phyloP scores from a whole-genome alignment of 2,888 invertebrate genomes.

The Drepanosiphum platanoidis region DNA sequence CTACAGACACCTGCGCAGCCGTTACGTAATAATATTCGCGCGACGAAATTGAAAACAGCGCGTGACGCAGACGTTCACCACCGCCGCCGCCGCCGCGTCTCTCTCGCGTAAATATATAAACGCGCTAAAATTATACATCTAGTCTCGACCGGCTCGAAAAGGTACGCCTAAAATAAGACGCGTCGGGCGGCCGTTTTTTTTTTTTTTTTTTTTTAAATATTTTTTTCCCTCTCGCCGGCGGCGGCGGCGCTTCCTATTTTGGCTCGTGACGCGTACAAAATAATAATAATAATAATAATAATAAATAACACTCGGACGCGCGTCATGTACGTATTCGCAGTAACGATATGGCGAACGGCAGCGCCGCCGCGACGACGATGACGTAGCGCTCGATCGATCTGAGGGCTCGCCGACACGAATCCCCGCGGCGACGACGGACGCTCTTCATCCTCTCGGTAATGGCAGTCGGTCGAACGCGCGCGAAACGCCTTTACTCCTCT shows the following conservation, averaged over 20 bases:
- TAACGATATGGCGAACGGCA: neutral
- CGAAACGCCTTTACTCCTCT: neutral
- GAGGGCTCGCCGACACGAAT: neutral
- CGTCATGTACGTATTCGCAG: neutral
- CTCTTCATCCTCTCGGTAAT: neutral
- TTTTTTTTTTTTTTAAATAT: no score
- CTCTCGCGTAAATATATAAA: neutral
- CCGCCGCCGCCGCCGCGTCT: neutral
- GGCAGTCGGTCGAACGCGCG: neutral
- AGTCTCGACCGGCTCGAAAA: conserved; percentile 20
- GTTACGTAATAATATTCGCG: neutral
- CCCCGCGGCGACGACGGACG: neutral
- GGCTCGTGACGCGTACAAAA: neutral
- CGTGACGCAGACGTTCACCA: neutral
- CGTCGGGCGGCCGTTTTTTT: conserved; percentile 8
- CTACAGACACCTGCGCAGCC: neutral
- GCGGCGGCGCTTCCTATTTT: neutral
- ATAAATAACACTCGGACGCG: neutral
- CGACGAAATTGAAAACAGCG: neutral
- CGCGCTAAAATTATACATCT: conserved; percentile 35
- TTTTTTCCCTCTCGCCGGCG: no score
- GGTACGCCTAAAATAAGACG: conserved; percentile 44
- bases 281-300: neutral
- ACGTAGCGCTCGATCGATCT: conserved; percentile 1
- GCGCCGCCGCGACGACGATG: neutral